Evolutionary conservation across 1,140 invertebrate species (phyloP).

Genomic region (Trichonephila clavipes): DNA sequence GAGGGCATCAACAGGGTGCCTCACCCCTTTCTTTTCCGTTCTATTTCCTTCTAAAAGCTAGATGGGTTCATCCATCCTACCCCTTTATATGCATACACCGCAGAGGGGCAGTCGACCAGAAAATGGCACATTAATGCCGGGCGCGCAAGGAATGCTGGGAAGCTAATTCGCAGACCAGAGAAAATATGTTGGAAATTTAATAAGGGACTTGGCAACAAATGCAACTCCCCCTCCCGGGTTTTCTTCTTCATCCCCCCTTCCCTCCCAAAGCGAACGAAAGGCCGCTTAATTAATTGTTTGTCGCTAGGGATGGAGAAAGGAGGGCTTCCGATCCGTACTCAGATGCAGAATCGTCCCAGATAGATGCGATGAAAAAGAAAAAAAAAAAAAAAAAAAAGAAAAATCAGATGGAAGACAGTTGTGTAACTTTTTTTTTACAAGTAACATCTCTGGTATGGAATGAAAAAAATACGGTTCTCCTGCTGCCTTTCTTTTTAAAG

Average conservation of each 20-base stretch:
- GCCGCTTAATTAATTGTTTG: slow-evolving; percentile 31
- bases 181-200: slow-evolving; percentile 27
- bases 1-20: not conserved
- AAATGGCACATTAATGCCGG: slow-evolving; percentile 17
- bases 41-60: slow-evolving; percentile 7
- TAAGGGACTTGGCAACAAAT: slow-evolving; percentile 25
- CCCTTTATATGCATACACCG: not conserved
- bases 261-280: not conserved
- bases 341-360: not conserved
- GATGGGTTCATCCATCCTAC: not conserved
- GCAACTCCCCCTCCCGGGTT: not conserved
- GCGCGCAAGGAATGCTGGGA: slow-evolving; percentile 5
- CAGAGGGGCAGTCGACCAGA: not conserved
- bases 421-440: not conserved
- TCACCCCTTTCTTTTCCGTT: slow-evolving; percentile 12
- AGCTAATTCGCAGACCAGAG: slow-evolving; percentile 14
- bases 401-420: not conserved
- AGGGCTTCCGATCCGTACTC: not conserved
- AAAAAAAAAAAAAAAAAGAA: not conserved
- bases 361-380: not conserved
- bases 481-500: not conserved
- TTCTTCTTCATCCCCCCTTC: not conserved
- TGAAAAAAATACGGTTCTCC: not conserved
- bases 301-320: not conserved
- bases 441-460: not conserved